These are phyloP conservation scores for Gallinago media DNA, from an alignment of 2,113 vertebrate species.

Conservation along the genomic window DNA sequence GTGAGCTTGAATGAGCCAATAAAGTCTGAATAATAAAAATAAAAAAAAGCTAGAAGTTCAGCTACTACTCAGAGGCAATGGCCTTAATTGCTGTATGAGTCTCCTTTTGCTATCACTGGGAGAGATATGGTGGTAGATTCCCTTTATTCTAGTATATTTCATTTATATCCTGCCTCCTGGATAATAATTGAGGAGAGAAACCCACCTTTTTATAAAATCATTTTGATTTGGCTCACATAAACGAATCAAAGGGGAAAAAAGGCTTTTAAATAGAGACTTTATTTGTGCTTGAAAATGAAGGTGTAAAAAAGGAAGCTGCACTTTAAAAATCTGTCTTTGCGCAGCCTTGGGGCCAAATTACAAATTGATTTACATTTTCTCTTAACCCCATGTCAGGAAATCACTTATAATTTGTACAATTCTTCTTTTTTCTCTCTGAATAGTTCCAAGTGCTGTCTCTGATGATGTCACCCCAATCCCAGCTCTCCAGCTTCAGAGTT, in stretches of 20 bases:
- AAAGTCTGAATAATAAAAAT: neutral
- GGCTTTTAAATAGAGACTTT: neutral
- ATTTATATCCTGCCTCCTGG: neutral
- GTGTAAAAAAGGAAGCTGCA: neutral
- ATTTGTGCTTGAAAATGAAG: neutral
- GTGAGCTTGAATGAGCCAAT: neutral
- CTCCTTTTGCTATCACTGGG: neutral
- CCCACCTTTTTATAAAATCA: neutral
- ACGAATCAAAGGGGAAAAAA: neutral
- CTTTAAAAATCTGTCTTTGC: slow-evolving; percentile 3
- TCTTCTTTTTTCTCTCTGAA: neutral
- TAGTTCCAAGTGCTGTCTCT: neutral
- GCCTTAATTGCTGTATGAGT: neutral
- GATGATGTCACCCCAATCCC: neutral
- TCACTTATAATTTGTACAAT: neutral
- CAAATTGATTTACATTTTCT: slow-evolving; percentile 31
- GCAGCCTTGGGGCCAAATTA: neutral
- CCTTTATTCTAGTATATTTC: neutral
- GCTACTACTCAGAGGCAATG: neutral
- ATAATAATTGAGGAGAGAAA: neutral
- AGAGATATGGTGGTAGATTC: neutral
- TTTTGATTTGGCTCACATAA: neutral
- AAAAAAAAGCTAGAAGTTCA: neutral
- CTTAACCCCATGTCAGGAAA: neutral
- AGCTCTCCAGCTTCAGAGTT: neutral